Conservation (phyloP, 2,797 vertebrate species). For the Orestias chungarensis region DNA sequence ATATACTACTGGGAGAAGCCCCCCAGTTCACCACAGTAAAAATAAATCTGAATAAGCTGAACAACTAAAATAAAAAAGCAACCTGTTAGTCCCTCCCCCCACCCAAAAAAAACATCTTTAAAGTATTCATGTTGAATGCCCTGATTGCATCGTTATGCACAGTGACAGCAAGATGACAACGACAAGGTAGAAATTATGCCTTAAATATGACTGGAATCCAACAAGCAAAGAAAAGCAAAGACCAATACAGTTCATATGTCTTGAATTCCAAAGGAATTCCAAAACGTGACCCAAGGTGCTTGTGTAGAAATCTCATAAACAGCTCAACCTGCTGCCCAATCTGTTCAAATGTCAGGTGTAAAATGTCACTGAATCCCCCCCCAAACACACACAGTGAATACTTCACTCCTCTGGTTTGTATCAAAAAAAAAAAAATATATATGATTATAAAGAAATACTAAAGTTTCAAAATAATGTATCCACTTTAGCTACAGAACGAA, state of each 20-base stretch:
- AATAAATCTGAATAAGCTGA: neutral
- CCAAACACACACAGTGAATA: conserved; percentile 8
- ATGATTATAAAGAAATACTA: conserved; percentile 17
- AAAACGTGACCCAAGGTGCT: conserved; percentile 48
- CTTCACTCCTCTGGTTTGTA: conserved; percentile 24
- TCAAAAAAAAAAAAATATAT: conserved; percentile 35
- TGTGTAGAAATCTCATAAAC: conserved; percentile 38
- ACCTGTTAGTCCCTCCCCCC: neutral
- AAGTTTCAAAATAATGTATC: conserved; percentile 4
- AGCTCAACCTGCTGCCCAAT: conserved; percentile 50
- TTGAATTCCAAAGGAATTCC: conserved; percentile 28
- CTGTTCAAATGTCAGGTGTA: conserved; percentile 60
- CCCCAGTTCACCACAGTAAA: neutral
- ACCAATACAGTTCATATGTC: conserved; percentile 1
- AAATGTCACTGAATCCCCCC: too few species aligned
- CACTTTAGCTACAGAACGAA: neutral
- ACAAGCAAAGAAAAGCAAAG: conserved; percentile 30
- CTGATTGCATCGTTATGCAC: neutral
- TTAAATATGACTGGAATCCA: neutral
- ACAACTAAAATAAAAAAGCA: neutral
- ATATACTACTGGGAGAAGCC: too few species aligned
- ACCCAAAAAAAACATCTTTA: neutral
- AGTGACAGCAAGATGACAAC: neutral
- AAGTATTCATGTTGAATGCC: neutral
- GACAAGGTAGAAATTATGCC: neutral